These are phyloP conservation scores for Chrysemys picta DNA, from an alignment of 2,113 vertebrate genomes.

Conservation along the genomic window DNA sequence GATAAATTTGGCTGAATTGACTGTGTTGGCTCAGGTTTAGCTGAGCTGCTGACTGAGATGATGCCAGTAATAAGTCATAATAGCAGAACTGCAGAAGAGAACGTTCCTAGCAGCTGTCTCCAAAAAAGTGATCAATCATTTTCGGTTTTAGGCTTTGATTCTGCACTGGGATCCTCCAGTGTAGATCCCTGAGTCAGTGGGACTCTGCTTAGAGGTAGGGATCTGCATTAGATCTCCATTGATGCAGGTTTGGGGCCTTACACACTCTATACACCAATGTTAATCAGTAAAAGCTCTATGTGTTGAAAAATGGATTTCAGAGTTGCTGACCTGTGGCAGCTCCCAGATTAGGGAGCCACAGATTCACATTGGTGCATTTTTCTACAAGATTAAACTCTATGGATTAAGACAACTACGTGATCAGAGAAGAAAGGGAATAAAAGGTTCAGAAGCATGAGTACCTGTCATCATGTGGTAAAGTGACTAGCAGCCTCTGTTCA, in stretches of 20 bases:
- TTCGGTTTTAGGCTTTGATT: constrained; percentile 54
- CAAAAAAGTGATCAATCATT: constrained; percentile 36
- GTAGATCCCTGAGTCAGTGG: constrained; percentile 3
- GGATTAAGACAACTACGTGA: constrained; percentile 33
- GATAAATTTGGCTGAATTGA: constrained; percentile 51
- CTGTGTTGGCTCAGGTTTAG: constrained; percentile 7
- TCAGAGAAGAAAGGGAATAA: constrained; percentile 49
- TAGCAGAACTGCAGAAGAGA: neutral
- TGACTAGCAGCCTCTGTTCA: constrained; percentile 33
- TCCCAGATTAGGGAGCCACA: constrained; percentile 42
- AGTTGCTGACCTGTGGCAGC: constrained; percentile 59
- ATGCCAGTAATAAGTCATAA: constrained; percentile 65
- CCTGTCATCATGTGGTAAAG: constrained; percentile 64
- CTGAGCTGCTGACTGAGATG: constrained; percentile 43
- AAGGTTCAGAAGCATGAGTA: constrained; percentile 41
- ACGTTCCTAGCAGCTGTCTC: constrained; percentile 39
- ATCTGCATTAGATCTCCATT: neutral
- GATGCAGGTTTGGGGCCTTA: neutral
- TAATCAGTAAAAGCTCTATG: constrained; percentile 36
- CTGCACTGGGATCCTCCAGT: constrained; percentile 43
- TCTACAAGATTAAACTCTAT: constrained; percentile 47
- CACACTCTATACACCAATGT: constrained; percentile 8
- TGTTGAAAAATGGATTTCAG: constrained; percentile 50
- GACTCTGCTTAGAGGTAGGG: neutral
- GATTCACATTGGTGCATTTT: constrained; percentile 43